Evolutionary conservation across 92 coral and sea anemone genomes (phyloP).

Genomic region (Pocillopora grandis): DNA sequence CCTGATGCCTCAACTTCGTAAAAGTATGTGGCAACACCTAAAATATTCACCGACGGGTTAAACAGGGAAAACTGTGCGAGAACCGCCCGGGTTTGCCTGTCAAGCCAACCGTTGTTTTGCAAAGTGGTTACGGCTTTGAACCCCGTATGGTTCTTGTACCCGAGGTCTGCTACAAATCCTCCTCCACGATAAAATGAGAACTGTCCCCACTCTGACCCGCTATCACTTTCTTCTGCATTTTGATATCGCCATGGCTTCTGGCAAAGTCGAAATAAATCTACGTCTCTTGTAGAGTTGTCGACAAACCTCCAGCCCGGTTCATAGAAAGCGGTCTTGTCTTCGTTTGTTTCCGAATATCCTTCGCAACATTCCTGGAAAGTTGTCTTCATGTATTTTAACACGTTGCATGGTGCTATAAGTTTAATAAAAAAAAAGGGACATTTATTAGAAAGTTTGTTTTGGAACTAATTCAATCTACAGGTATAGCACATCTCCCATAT

Average conservation of each 20-base stretch:
- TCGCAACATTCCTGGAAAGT: background rate
- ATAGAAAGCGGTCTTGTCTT: background rate
- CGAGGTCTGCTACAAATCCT: too few species aligned
- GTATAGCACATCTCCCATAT: too few species aligned
- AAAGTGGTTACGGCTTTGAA: background rate
- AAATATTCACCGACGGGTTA: slow-evolving; percentile 24
- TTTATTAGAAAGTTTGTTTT: too few species aligned
- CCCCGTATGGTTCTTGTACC: slow-evolving; percentile 13
- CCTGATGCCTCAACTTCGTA: slow-evolving; percentile 38
- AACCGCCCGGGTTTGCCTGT: slow-evolving; percentile 42
- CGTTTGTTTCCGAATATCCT: background rate
- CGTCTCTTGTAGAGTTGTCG: background rate
- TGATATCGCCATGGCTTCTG: slow-evolving; percentile 49
- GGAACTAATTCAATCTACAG: too few species aligned
- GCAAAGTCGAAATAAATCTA: slow-evolving; percentile 13
- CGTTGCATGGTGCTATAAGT: too few species aligned
- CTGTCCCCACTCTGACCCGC: slow-evolving; percentile 22
- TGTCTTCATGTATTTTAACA: too few species aligned
- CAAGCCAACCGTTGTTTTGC: slow-evolving; percentile 19
- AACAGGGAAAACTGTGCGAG: slow-evolving; percentile 28
- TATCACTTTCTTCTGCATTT: background rate
- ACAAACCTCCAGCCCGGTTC: background rate
- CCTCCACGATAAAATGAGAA: background rate
- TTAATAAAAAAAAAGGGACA: too few species aligned
- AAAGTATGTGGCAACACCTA: background rate